Evolutionary conservation across 2,888 invertebrate genomes (phyloP), one percentile per base, ranked within the genome.

Genomic region (Morpho deidamia): DNA sequence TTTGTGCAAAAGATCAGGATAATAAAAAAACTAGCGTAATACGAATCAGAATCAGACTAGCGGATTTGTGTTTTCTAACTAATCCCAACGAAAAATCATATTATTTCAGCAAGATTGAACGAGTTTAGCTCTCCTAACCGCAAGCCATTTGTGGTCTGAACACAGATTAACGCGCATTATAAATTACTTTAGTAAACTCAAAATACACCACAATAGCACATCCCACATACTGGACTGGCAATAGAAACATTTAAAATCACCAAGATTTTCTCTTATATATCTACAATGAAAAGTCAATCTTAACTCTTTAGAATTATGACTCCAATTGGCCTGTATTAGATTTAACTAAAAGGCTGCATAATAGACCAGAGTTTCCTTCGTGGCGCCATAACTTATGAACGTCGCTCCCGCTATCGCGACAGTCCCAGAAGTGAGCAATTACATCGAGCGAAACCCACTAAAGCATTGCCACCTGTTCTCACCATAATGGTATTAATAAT

Each of bases 391-490:
- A 78, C 71, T 81, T 74, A 80, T 75, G 54, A 67, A 67, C 67
- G 71, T 73, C 68, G 68, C 71, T 67, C 69, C 71, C 71, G 69
- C 70, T 78, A 81, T 83, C 81, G 69, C 65, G 74, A 73, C 76
- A 72, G 64, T 72, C 71, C 64, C 73, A 72, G 74, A 74, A 78
- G 78, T 81, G 70, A 81, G 78, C 83, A 83, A 83, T 85, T 82
- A 85, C 83, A 78, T 72, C 66, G 72, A 81, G 76, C 76, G 75
- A 78, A 80, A 74, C 76, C 74, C 68, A 78, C 76, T 76, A 73
- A 75, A 76, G 72, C 74, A 65, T 72, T 75, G 76, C 82, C 83
- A 85, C 83, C 83, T 86, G 84, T 83, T 83, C 74, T 78, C 76
- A 72, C 75, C 70, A 63, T 64, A 62, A 76, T 79, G 79, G 72